phyloP scores from a whole-genome alignment of 2,797 vertebrate species.

The Tadarida brasiliensis region DNA sequence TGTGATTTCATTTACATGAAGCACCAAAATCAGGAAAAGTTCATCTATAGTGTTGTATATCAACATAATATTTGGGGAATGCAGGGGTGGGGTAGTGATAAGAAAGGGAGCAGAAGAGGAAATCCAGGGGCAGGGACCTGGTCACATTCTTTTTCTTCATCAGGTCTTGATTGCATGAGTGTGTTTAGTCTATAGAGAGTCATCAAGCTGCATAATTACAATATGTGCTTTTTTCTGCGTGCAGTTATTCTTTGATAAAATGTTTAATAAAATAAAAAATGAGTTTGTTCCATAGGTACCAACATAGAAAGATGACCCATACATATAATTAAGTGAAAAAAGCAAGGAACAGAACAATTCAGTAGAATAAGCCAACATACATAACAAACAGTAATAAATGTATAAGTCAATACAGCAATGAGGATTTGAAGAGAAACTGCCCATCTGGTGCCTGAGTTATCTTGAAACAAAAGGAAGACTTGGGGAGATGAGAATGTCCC shows the following conservation, averaged over 20 bases:
- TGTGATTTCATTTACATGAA: background rate
- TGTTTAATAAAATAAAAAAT: background rate
- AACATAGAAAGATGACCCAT: background rate
- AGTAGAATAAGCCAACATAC: background rate
- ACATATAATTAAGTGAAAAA: background rate
- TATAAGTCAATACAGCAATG: background rate
- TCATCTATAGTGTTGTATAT: background rate
- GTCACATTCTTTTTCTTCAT: background rate
- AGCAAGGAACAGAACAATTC: background rate
- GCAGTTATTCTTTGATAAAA: background rate
- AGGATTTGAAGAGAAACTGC: background rate
- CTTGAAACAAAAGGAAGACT: background rate
- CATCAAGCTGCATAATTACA: background rate
- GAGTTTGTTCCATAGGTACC: background rate
- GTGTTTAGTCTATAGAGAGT: background rate
- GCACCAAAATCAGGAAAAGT: background rate
- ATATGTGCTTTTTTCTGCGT: background rate
- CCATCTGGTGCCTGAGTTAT: background rate
- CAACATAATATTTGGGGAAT: background rate
- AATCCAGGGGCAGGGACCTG: background rate
- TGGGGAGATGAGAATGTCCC: background rate
- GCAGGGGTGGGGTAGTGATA: background rate
- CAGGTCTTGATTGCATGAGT: background rate
- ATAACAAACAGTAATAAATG: background rate
- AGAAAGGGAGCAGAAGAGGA: background rate